Base-by-base conservation (phyloP, 2,888 invertebrate genomes). In the Xestobium rufovillosum region DNA sequence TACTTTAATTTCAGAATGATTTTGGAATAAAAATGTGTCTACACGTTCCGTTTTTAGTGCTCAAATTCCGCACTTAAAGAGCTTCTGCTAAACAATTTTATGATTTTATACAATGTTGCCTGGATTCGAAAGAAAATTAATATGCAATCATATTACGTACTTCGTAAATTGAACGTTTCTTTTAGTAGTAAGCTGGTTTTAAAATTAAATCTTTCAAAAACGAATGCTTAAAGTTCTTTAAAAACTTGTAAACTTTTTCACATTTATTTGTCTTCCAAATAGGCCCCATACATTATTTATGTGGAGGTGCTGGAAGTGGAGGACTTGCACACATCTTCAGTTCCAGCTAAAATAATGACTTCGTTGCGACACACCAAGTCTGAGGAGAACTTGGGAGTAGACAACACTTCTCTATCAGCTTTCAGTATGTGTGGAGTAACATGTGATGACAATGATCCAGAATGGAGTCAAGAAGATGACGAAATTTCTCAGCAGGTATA, bases 251-350 rank as follows among this genome's bases (percentile, higher is more conserved):
- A 19, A 19, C 6, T 19, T n/a, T 39, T 26, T 13, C 14, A 29
- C 27, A 19, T 11, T 37, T 12, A 17, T 13, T 30, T 31, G 12
- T 26, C 29, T 25, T 4, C 38, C 29, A 56, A 59, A 26, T 51
- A 84, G 83, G 95, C 97, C 31, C 98, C 98, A 0, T 98, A 94
- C 68, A 88, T 98, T 59, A 85, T 98, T 61, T 98, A 97, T 68
- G 88, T 97, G 38, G 98, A 98, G 70, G 94, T 95, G 4, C 71
- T 94, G 27, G 92, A 94, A 67, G 83, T 89, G 33, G 80, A 83
- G 38, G 84, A 88, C 61, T 73, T 85, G 26, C 78, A 83, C 55
- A 79, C 86, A 1, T 85, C 88, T 35, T 83, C 90, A 1, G 77
- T 96, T 11, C 91, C 94, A 27, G 76, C 84, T n/a, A 94, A 94